Evolutionary conservation across 1,140 invertebrate species (phyloP), one percentile per base, ranked within the genome.

Genomic region (Eubasilissa regina): DNA sequence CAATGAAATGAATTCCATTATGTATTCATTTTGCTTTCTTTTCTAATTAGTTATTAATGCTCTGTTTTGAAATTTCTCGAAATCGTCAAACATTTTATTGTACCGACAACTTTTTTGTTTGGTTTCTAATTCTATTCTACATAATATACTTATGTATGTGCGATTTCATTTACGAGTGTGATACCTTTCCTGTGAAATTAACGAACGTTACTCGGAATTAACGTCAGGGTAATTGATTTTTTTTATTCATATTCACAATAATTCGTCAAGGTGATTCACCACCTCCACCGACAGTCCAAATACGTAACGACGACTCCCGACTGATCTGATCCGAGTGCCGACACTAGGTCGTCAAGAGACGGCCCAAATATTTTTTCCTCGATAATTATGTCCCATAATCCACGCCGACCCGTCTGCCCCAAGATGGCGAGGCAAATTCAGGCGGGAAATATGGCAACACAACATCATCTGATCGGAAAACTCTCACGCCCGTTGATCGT

Each of bases 371-470:
- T 68, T 17, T 68, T 68, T 6, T 64, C n/a, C 44, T 44, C 19
- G 15, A 11, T 21, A 47, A 68, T 68, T 68, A 68, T 48, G 64
- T 53, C 47, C 68, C 68, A 73, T 73, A 73, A 73, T 73, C 17
- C 19, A 73, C 68, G 68, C 68, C 68, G 68, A 73, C 68, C 68
- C 21, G 51, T 53, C 68, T 73, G n/a, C 47, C 68, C 68, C 47
- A 43, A 73, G 53, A 73, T 73, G 68, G 68, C 25, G 48, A 25
- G 19, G 48, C 68, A 13, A 51, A 73, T 73, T 55, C 48, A 73
- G 68, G 68, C 68, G 68, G 68, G 47, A 73, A 73, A 73, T 73
- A 73, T 73, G 68, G 68, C 47, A 55, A 73, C 68, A 55, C 17
- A 35, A 35, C 25, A 35, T 35, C 25, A 25, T 55, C n/a, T 11